Evolutionary conservation across 2,888 invertebrate genomes (phyloP).

Genomic region (Microctonus aethiopoides): DNA sequence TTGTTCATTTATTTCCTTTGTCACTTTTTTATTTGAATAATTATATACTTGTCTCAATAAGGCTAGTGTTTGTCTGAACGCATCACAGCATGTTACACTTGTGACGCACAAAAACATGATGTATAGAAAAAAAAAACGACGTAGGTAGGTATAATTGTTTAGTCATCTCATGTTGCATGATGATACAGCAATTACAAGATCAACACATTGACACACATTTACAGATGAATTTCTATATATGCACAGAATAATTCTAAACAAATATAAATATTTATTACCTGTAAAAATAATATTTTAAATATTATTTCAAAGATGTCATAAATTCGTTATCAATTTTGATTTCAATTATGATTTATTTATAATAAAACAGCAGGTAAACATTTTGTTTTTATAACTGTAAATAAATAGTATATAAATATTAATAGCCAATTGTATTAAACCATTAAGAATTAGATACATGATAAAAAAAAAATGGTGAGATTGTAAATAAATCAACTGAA

Average conservation of each 20-base stretch:
- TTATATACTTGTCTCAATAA: neutral
- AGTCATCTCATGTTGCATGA: slow-evolving; percentile 25
- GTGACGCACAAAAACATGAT: neutral
- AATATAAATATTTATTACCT: neutral
- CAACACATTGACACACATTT: neutral
- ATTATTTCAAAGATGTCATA: too few relatives aligned
- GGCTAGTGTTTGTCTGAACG: neutral
- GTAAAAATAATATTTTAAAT: too few relatives aligned
- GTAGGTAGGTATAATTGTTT: neutral
- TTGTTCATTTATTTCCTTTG: too few relatives aligned
- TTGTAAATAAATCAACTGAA: too few relatives aligned
- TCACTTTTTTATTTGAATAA: too few relatives aligned
- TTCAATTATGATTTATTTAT: neutral
- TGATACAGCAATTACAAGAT: slow-evolving; percentile 22
- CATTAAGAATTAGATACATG: too few relatives aligned
- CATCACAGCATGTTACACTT: neutral
- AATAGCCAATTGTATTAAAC: too few relatives aligned
- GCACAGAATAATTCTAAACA: neutral
- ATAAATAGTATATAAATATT: too few relatives aligned
- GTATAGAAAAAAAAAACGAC: neutral
- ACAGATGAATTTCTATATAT: slow-evolving; percentile 6
- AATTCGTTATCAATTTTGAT: too few relatives aligned
- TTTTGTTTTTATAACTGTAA: too few relatives aligned
- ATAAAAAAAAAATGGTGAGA: too few relatives aligned
- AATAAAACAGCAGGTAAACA: too few relatives aligned